These are phyloP conservation scores for Byasa hedistus DNA, from an alignment of 2,888 invertebrate species.

Conservation along the genomic window DNA sequence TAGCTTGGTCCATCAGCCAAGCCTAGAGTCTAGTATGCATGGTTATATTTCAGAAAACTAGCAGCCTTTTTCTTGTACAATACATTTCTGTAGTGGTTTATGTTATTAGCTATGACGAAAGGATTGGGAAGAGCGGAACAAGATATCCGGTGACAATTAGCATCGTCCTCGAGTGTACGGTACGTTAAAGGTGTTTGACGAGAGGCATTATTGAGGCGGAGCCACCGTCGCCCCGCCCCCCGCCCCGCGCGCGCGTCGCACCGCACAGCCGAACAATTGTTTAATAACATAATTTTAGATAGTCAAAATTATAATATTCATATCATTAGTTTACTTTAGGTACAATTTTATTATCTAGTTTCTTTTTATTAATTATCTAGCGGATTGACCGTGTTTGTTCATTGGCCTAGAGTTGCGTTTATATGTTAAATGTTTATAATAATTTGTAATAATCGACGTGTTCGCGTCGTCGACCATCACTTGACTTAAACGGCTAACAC, in stretches of 20 bases:
- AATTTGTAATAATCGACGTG: constrained; percentile 39
- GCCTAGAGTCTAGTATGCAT: constrained; percentile 51
- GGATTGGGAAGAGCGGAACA: constrained; percentile 39
- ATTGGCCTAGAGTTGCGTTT: constrained; percentile 65
- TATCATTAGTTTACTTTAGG: constrained; percentile 80
- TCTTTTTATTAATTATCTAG: constrained; percentile 46
- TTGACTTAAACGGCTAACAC: constrained; percentile 56
- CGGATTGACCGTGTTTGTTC: constrained; percentile 61
- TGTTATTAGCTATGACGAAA: constrained; percentile 60
- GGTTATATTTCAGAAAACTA: constrained; percentile 56
- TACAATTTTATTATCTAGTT: constrained; percentile 63
- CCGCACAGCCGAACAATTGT: constrained; percentile 49
- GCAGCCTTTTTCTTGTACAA: constrained; percentile 69
- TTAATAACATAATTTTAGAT: constrained; percentile 64
- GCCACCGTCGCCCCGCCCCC: constrained; percentile 31
- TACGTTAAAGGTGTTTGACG: constrained; percentile 54
- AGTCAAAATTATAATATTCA: constrained; percentile 77
- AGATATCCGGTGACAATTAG: constrained; percentile 51
- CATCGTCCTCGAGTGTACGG: constrained; percentile 56
- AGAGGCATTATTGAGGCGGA: constrained; percentile 49
- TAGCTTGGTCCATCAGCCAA: constrained; percentile 60
- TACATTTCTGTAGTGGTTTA: constrained; percentile 67
- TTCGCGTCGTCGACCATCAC: constrained; percentile 44
- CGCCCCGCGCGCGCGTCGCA: constrained; percentile 47
- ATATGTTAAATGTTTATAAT: constrained; percentile 47